These are phyloP conservation scores for Chrysodeixis includens DNA, from an alignment of 2,888 invertebrate genomes.

Conservation along the genomic window DNA sequence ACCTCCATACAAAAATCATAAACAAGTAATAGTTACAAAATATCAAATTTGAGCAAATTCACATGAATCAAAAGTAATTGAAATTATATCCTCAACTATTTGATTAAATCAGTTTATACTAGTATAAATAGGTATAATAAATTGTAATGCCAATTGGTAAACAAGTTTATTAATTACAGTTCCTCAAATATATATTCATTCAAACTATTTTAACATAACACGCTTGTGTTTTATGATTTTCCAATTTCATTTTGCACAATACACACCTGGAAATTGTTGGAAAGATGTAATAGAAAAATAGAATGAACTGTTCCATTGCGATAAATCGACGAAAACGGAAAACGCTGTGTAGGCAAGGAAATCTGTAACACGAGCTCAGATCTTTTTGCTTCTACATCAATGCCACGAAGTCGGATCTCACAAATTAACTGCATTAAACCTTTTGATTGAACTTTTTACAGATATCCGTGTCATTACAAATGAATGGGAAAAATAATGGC, in stretches of 20 bases:
- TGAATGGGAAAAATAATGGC: constrained; percentile 56
- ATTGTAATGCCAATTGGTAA: constrained; percentile 12
- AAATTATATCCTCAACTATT: constrained; percentile 27
- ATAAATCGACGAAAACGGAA: constrained; percentile 45
- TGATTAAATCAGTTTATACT: constrained; percentile 22
- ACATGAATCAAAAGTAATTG: constrained; percentile 23
- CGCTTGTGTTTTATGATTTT: neutral
- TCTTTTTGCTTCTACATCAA: constrained; percentile 33
- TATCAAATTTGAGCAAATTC: too few relatives aligned
- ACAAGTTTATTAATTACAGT: neutral
- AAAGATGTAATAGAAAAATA: constrained; percentile 27
- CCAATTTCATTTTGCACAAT: neutral
- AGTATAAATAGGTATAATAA: constrained; percentile 25
- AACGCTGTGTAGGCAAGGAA: constrained; percentile 52
- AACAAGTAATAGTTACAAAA: too few relatives aligned
- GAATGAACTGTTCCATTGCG: constrained; percentile 41
- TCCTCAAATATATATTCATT: neutral
- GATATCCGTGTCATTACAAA: constrained; percentile 56
- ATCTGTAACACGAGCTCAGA: constrained; percentile 22
- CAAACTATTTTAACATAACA: neutral
- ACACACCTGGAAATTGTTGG: constrained; percentile 9
- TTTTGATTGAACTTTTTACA: constrained; percentile 46
- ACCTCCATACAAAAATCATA: too few relatives aligned
- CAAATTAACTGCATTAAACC: constrained; percentile 49
- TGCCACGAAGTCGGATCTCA: constrained; percentile 33